Evolutionary conservation across 2,888 invertebrate species (phyloP), one percentile per base, ranked within the genome.

Genomic region (Synanthedon tipuliformis): DNA sequence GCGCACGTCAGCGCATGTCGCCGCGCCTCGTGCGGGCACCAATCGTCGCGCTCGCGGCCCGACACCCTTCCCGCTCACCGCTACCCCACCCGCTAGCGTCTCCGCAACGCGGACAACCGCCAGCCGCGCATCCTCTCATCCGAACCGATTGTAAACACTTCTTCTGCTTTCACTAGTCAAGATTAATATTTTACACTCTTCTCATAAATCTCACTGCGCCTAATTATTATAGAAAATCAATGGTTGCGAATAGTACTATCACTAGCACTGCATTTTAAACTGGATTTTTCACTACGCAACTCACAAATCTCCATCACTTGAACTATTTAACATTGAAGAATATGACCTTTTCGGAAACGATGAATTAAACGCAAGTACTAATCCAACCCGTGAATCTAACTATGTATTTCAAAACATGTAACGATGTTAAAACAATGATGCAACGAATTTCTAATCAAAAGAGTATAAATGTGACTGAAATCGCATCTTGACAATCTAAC

Each of bases 11-110:
- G 78, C 79, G 83, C 86, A 83, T 86, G 85, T 66, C 82, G 82
- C 72, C 84, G 78, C 78, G 83, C 84, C 81, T 85, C 86, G 78
- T 86, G 86, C 85, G 80, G 78, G 80, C 86, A 86, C 86, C 86
- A 85, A 63, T 83, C 83, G 72, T 87, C 85, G 71, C 83, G 82
- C 82, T 85, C 86, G 77, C 85, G 85, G 65, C 85, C 86, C 86
- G 86, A 86, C 86, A 87, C 86, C 81, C 85, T 86, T 83, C 73
- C 78, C 76, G 75, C 71, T 77, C 67, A 65, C 65, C 61, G 63
- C 65, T 58, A 66, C 73, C 68, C 66, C 66, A 62, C 60, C 66
- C 73, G 71, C 74, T 81, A 81, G 78, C 79, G 77, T 74, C 76
- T 75, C 75, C 81, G 77, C 73, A 72, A 69, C 68, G 75, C 77